These are phyloP conservation scores for Eubucco bourcierii DNA, from an alignment of 2,113 vertebrate species.

Conservation along the genomic window DNA sequence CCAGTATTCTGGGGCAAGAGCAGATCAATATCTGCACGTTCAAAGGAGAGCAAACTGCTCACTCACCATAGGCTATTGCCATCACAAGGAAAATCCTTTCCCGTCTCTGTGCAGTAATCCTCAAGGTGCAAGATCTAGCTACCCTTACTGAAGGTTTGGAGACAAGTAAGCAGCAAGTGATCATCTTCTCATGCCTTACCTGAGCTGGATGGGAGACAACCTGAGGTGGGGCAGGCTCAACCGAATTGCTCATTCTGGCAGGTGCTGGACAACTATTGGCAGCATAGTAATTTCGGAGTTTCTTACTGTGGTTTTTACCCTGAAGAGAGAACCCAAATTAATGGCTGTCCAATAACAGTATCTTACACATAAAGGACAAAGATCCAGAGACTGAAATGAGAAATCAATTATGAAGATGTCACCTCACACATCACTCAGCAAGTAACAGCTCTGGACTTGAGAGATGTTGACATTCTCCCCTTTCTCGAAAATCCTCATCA, in stretches of 20 bases:
- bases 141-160: not conserved
- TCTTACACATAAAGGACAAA: not conserved
- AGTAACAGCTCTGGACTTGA: not conserved
- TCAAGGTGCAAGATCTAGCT: not conserved
- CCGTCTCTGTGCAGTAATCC: not conserved
- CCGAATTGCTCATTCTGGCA: slow-evolving; percentile 83
- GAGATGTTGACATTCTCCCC: not conserved
- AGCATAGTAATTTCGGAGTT: slow-evolving; percentile 95
- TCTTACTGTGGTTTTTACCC: slow-evolving; percentile 99
- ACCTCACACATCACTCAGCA: not conserved
- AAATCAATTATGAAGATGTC: not conserved
- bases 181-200: slow-evolving; percentile 76
- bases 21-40: slow-evolving; percentile 24
- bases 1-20: not conserved
- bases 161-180: not conserved
- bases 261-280: slow-evolving; percentile 92
- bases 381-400: not conserved
- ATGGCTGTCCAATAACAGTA: not conserved
- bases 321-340: slow-evolving; percentile 68
- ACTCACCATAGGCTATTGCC: not conserved
- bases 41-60: slow-evolving; percentile 13
- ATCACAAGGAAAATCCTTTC: not conserved
- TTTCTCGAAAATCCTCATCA: not conserved
- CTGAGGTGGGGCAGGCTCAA: slow-evolving; percentile 81
- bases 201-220: slow-evolving; percentile 79